Percentiles rank a stretch among this genome's conserved stretches.
Conservation (phyloP, 53 echinoderm and acorn worm genomes). For the Mesocentrotus franciscanus region DNA sequence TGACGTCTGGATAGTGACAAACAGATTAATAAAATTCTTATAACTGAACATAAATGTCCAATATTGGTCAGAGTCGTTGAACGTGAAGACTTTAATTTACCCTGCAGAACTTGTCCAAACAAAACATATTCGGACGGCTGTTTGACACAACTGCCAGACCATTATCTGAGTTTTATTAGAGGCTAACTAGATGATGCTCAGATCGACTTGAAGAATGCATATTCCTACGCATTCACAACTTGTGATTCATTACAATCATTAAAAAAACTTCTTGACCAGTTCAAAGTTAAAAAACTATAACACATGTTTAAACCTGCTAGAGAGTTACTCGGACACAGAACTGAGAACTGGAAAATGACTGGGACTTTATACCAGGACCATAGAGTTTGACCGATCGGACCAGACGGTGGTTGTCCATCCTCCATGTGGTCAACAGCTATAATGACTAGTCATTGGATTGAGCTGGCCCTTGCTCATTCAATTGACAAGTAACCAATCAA, state of each 20-base stretch:
- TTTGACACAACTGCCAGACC: background rate
- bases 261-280: too few relatives aligned
- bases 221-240: background rate
- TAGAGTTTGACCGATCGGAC: background rate
- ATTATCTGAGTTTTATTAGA: background rate
- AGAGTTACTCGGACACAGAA: background rate
- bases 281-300: background rate
- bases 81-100: background rate
- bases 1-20: background rate
- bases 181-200: background rate
- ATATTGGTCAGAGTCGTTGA: background rate
- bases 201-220: background rate
- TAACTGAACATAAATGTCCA: background rate
- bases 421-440: background rate
- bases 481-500: background rate
- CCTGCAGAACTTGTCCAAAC: background rate
- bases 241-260: background rate
- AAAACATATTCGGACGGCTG: background rate
- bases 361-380: background rate
- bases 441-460: background rate
- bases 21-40: background rate
- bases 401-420: background rate
- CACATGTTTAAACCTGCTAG: background rate
- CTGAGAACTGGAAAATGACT: too few relatives aligned
- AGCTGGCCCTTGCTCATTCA: background rate